These are phyloP conservation scores for Athene noctua DNA, from an alignment of 2,113 vertebrate genomes.

Conservation along the genomic window DNA sequence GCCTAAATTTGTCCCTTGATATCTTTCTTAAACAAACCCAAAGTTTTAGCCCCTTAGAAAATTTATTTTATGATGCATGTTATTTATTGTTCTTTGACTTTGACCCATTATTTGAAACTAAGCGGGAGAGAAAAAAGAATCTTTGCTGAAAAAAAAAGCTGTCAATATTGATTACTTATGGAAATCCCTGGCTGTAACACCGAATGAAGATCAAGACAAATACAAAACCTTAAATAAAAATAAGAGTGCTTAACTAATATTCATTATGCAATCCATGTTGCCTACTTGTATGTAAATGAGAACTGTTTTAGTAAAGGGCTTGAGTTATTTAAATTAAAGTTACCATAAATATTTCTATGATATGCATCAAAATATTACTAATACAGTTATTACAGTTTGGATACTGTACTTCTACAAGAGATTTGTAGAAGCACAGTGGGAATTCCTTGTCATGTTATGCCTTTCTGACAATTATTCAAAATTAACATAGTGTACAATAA, in stretches of 20 bases:
- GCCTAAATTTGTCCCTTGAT: background rate
- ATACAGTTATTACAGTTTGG: too few species aligned
- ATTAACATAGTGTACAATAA: background rate
- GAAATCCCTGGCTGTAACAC: background rate
- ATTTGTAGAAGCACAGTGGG: background rate
- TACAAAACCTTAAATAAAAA: background rate
- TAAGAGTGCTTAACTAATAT: background rate
- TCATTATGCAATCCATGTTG: background rate
- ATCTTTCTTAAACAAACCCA: constrained; percentile 27
- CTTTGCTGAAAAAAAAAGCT: background rate
- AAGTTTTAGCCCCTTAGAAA: constrained; percentile 10
- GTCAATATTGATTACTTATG: background rate
- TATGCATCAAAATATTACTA: background rate
- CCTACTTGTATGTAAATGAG: background rate
- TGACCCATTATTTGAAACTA: background rate
- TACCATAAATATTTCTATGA: background rate
- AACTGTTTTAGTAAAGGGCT: background rate
- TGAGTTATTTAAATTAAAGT: background rate
- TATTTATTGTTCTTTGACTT: constrained; percentile 42
- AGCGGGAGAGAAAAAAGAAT: background rate
- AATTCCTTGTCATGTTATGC: background rate
- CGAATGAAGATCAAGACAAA: background rate
- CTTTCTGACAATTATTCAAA: background rate
- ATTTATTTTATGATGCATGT: background rate
- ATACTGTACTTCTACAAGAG: background rate